Base-by-base conservation (phyloP, 1,140 invertebrate genomes). In the Drosophila miranda region DNA sequence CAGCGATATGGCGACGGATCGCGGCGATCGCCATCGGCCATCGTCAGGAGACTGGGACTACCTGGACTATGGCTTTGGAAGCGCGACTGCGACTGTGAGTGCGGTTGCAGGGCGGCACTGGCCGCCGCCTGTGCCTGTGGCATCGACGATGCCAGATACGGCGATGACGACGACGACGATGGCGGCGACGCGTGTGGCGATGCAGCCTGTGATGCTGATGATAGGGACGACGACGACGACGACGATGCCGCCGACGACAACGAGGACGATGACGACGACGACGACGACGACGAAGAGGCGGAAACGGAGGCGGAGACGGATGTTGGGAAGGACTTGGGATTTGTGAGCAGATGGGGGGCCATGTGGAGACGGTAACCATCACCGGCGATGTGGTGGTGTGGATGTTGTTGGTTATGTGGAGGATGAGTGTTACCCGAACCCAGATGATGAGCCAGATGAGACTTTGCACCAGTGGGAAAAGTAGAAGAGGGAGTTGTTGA, bases 1-100 rank as follows among this genome's bases (percentile, higher is more conserved):
- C 95, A 95, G 75, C 94, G 93, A 91, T 95, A 95, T 42, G 94
- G 93, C 83, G 92, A 92, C 66, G 90, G 90, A 64, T 89, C 90
- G 50, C 90, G 90, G 44, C 90, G 81, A 78, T 90, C 90, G 69
- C 70, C 62, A 51, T 87, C 82, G 74, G 81, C 72, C 70, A 81
- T 80, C 69, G 72, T 70, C 76, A 90, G 88, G 30, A 90, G 66
- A 77, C 75, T 79, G 59, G 77, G 81, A 82, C 81, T 90, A 87
- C 70, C 74, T 80, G 84, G 89, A 81, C 77, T 84, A 87, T 77
- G 73, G 69, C 63, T 86, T 75, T 82, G 78, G 54, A 64, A 84
- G 41, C 78, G 71, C 50, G 60, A 34, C 55, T 69, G 72, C 21
- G 62, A 64, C 49, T 57, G 55, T 0, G 75, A 64, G 11, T 79